Percentiles rank a stretch among this genome's conserved stretches.
These are phyloP conservation scores for Tetropium fuscum DNA, from an alignment of 2,888 invertebrate genomes.

Conservation along the genomic window DNA sequence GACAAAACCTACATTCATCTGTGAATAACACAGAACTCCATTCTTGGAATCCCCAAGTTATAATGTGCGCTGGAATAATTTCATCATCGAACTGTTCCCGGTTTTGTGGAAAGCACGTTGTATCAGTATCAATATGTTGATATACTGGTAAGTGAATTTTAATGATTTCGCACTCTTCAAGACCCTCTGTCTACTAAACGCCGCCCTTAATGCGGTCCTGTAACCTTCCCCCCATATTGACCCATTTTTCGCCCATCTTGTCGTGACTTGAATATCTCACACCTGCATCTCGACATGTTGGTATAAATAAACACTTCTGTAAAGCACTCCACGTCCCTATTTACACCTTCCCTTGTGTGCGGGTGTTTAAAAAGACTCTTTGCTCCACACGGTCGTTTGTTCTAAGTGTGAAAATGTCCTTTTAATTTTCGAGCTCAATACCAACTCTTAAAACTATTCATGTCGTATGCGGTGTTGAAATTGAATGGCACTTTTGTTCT, in stretches of 20 bases:
- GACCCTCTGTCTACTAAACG: too few species aligned
- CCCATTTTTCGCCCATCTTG: conserved; percentile 32
- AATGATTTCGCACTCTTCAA: too few species aligned
- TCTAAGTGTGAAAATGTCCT: conserved; percentile 47
- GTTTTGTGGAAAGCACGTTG: too few species aligned
- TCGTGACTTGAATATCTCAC: conserved; percentile 28
- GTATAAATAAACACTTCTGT: conserved; percentile 40
- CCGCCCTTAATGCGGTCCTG: conserved; percentile 11
- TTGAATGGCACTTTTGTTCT: conserved; percentile 25
- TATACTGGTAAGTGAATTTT: too few species aligned
- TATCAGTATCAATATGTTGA: too few species aligned
- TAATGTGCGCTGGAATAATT: too few species aligned
- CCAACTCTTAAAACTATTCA: conserved; percentile 37
- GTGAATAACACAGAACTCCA: too few species aligned
- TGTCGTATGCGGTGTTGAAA: conserved; percentile 16
- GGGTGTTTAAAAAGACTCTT: conserved; percentile 20
- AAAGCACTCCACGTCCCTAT: conserved; percentile 42
- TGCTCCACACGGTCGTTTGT: conserved; percentile 33
- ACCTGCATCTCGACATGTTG: conserved; percentile 43
- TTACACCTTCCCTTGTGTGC: conserved; percentile 36
- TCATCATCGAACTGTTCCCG: too few species aligned
- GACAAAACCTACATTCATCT: too few species aligned
- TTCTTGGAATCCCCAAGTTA: too few species aligned
- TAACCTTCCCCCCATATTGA: conserved; percentile 2
- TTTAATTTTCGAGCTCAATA: conserved; percentile 44